phyloP scores from a whole-genome alignment of 2,113 vertebrate species.

The Lophius piscatorius region DNA sequence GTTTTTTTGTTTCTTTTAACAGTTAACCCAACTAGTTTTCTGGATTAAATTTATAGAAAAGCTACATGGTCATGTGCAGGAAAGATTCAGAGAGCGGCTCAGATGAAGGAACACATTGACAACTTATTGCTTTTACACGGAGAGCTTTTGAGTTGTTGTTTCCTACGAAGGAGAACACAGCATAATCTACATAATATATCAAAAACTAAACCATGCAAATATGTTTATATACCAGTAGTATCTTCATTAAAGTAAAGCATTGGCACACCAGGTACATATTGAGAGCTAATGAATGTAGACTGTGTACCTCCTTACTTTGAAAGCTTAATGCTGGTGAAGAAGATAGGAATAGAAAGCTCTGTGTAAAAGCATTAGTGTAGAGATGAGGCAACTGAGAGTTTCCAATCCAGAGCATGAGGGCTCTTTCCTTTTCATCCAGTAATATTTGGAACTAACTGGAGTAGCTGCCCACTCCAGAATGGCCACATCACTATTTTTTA shows the following conservation, averaged over 20 bases:
- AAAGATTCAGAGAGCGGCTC: not conserved
- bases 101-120: too few species aligned
- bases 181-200: too few species aligned
- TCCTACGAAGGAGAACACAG: too few species aligned
- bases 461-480: too few species aligned
- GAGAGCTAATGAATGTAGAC: slow-evolving; percentile 41
- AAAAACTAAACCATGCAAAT: slow-evolving; percentile 12
- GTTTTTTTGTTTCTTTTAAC: not conserved
- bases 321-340: slow-evolving; percentile 64
- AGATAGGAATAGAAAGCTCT: slow-evolving; percentile 34
- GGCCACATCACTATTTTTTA: not conserved
- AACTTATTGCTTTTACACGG: too few species aligned
- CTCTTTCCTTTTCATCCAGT: slow-evolving; percentile 45
- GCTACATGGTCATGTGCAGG: not conserved
- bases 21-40: not conserved
- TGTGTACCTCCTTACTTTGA: slow-evolving; percentile 53
- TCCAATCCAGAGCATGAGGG: slow-evolving; percentile 21
- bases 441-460: slow-evolving; percentile 58
- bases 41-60: not conserved
- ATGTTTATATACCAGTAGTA: slow-evolving; percentile 35
- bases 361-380: slow-evolving; percentile 54
- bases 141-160: too few species aligned
- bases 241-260: slow-evolving; percentile 37
- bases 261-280: slow-evolving; percentile 13
- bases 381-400: slow-evolving; percentile 53